Evolutionary conservation across 2,888 invertebrate genomes (phyloP), one percentile per base, ranked within the genome.

Genomic region (Nomada lathburiana): DNA sequence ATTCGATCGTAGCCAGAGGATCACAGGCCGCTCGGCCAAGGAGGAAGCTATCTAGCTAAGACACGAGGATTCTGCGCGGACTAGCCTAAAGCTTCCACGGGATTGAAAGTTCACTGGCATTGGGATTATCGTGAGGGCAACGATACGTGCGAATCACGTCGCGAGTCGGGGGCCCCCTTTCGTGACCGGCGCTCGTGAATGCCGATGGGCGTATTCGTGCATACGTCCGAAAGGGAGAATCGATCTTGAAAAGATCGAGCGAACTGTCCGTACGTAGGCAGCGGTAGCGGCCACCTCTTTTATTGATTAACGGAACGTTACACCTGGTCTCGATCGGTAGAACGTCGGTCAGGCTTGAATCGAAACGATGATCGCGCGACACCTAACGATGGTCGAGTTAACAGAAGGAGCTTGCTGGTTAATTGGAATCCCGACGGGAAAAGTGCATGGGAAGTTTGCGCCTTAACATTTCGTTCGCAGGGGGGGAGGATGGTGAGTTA

Each of bases 81-180:
- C 70, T 87, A 80, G 80, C 84, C 84, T 79, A 78, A 60, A 83
- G 86, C 80, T 81, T 63, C 82, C 78, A 79, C 80, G 83, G 89
- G 89, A 87, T 84, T 83, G 87, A 91, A 91, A 91, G 91, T 91
- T 91, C 90, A 91, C 89, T 91, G 90, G 91, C 90, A 90, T 87
- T 86, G 86, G 89, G 80, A 85, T 89, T 88, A 89, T 87, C 87
- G 87, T 77, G 89, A 86, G 88, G 89, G 87, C 86, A 88, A 86
- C 89, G 91, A 90, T 91, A 90, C 90, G 91, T 89, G 91, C 91
- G 91, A 91, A 91, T 91, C 90, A 91, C 90, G 91, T 89, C 90
- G 89, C 89, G 84, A 89, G 89, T 87, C 89, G 84, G 85, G 90
- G 89, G 13, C 89, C 88, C 88, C 86, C 89, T 90, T 90, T 91